Evolutionary conservation across 64 coral and sea anemone genomes (phyloP), one percentile per base, ranked within the genome.

Genomic region (Cladopsammia gracilis): DNA sequence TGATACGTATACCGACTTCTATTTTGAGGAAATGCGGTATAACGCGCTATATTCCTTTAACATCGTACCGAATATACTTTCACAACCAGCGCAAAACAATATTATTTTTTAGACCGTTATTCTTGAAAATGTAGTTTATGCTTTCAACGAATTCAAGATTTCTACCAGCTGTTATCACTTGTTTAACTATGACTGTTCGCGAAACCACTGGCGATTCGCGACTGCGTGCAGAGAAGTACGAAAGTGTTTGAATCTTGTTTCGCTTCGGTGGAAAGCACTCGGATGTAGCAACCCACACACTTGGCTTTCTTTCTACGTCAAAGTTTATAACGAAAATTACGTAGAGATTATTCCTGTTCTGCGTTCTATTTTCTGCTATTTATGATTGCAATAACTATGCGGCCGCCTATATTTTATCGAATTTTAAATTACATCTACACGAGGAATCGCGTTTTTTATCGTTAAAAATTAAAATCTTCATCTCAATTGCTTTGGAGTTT

Each of bases 171-270:
- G 75, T 16, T 7, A 24, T 56, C 48, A 24, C 8, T 56, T 77
- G 75, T 77, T 77, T 77, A 77, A 77, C 50, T 19, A 51, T 23
- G 16, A 19, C 56, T 77, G n/a, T 73, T 53, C 75, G 48, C 49
- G 20, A 77, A 53, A 77, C 19, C 7, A 56, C 49, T 34, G 2
- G n/a, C 22, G 1, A 19, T 49, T 77, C 50, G 19, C 6, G 12
- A 77, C 10, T 7, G 7, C 50, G 19, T 64, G 61, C 14, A 13
- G 13, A 6, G 61, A 18, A 5, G 14, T 64, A 19, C n/a, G 50
- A 1, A 10, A 0, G 20, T 24, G 50, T 56, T 83, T 83, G 34
- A 73, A 46, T 65, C 42, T 46, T 45, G 51, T 64, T 45, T 48
- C 58, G 34, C 54, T 83, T 20, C 14, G 18, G 59, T 62, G 34